These are phyloP conservation scores for Drosophila busckii DNA, from an alignment of 1,140 invertebrate genomes.

Conservation along the genomic window DNA sequence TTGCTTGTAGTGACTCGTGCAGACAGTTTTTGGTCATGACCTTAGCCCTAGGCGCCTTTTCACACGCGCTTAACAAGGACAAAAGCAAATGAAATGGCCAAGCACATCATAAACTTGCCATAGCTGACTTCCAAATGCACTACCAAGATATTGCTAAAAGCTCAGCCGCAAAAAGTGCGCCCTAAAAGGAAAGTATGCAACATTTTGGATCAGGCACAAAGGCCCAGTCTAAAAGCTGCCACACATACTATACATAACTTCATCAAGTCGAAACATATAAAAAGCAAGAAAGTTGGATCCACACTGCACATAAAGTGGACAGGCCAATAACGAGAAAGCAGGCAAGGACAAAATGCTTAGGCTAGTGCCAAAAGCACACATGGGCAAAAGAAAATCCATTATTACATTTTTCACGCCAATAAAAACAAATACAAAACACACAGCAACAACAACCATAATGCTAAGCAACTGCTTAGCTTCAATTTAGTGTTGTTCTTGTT, in stretches of 20 bases:
- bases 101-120: background rate
- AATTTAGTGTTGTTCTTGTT: conserved; percentile 10
- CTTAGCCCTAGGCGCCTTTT: conserved; percentile 65
- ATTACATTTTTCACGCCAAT: conserved; percentile 74
- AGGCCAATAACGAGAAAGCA: conserved; percentile 7
- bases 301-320: conserved; percentile 29
- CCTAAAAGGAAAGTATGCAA: conserved; percentile 15
- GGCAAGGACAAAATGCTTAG: conserved; percentile 22
- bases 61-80: conserved; percentile 40
- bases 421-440: conserved; percentile 65
- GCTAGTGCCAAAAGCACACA: conserved; percentile 16
- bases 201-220: no score
- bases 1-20: conserved; percentile 37
- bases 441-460: conserved; percentile 13
- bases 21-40: conserved; percentile 43
- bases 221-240: no score
- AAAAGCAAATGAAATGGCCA: conserved; percentile 18
- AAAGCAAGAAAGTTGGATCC: conserved; percentile 43
- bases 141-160: background rate
- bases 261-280: conserved; percentile 40
- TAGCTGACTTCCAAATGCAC: conserved; percentile 4
- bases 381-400: conserved; percentile 42
- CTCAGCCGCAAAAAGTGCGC: background rate
- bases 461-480: conserved; percentile 47
- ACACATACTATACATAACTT: conserved; percentile 59